Base-by-base conservation (phyloP, 1,140 invertebrate genomes). In the Brachionus rubens region DNA sequence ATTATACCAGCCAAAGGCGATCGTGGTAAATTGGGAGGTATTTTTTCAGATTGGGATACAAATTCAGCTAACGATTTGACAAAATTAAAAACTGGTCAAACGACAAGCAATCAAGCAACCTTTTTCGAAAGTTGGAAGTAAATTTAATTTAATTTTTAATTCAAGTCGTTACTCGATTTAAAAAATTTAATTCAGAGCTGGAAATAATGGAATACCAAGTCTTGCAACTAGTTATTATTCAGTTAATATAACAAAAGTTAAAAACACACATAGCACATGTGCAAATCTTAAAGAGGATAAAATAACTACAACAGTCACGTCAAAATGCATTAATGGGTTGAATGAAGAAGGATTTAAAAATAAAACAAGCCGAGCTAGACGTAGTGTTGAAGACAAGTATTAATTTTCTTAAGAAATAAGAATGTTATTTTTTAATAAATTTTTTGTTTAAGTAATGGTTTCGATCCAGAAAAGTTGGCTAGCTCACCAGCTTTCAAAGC, bases 1-100 rank as follows among this genome's bases (percentile, higher is more conserved):
- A 59, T 59, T n/a, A 59, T 59, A 33, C 54, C 54, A 7, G 26
- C 54, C 4, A 59, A 59, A 59, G 28, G 26, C 19, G 54, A 59
- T 36, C 3, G 6, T 21, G 54, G 30, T 16, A 59, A 59, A 59
- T 33, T 36, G 19, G 30, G 19, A 33, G 54, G 54, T 5, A 14
- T 59, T 33, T 59, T 59, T 19, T 59, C 54, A 4, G 19, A 59
- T n/a, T 59, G 54, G 54, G 16, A 59, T 36, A 56, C 26, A 28
- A 7, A 56, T 36, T 0, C 0, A 0, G 0, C n/a, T n/a, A 16
- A 59, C 21, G 54, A 59, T 36, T 19, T 59, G 26, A 36, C 30
- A 7, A 33, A n/a, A 33, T 59, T 59, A 36, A 59, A 40, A 59
- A 36, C 33, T 59, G 33, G 54, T 19, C 0, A 2, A n/a, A 7